Conservation (phyloP, 2,797 vertebrate genomes). For the Enteromius anoplus region DNA sequence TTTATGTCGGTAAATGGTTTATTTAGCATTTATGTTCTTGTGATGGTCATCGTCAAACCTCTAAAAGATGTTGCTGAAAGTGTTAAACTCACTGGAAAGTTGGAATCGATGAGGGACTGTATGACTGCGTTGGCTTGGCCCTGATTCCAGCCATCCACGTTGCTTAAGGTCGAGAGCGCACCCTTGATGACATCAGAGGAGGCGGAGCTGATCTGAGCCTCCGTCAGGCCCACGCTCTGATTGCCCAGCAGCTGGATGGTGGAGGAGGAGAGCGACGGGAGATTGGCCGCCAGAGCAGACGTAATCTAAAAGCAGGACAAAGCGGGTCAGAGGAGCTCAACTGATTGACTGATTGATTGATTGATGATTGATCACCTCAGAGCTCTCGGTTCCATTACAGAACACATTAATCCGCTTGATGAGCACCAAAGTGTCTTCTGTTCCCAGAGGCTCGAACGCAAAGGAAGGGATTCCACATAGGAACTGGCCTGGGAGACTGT, state of each 20-base stretch:
- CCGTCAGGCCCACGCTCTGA: slow-evolving; percentile 61
- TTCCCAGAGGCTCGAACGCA: slow-evolving; percentile 56
- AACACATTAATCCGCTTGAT: slow-evolving; percentile 53
- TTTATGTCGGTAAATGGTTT: not conserved
- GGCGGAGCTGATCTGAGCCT: slow-evolving; percentile 63
- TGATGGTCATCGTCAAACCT: not conserved
- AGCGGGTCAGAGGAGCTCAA: not conserved
- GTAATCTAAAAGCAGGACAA: slow-evolving; percentile 59
- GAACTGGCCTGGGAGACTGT: slow-evolving; percentile 66
- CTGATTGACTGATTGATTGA: not conserved
- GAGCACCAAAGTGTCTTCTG: slow-evolving; percentile 50
- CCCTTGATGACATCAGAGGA: slow-evolving; percentile 52
- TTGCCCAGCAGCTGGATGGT: slow-evolving; percentile 61
- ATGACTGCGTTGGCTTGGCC: slow-evolving; percentile 67
- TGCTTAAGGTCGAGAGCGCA: slow-evolving; percentile 63
- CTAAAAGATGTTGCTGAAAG: not conserved
- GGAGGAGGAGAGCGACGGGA: slow-evolving; percentile 59
- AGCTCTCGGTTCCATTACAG: slow-evolving; percentile 62
- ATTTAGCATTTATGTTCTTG: not conserved
- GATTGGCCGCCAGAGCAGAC: slow-evolving; percentile 65
- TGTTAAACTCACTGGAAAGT: slow-evolving; percentile 62
- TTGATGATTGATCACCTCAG: slow-evolving; percentile 61
- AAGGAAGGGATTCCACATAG: slow-evolving; percentile 66
- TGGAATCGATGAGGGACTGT: slow-evolving; percentile 54
- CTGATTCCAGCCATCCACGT: slow-evolving; percentile 65